Conservation (phyloP, 2,888 invertebrate species). For the Nudaria mundana region DNA sequence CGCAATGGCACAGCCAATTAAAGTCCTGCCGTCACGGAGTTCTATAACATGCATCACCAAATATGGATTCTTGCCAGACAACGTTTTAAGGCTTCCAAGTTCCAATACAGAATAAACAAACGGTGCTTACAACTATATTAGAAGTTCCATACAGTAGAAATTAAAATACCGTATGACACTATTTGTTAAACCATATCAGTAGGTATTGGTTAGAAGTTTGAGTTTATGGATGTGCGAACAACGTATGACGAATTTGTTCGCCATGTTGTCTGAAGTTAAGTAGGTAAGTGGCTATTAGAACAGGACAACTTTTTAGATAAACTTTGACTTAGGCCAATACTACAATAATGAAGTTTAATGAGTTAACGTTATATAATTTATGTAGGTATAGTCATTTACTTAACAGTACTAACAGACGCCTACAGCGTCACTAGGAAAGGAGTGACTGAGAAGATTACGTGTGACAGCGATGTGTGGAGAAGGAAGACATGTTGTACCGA, state of each 20-base stretch:
- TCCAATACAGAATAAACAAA: slow-evolving; percentile 55
- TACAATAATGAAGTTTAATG: too few species aligned
- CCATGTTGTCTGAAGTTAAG: too few species aligned
- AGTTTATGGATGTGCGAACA: slow-evolving; percentile 47
- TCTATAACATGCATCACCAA: slow-evolving; percentile 51
- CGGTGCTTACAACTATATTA: slow-evolving; percentile 51
- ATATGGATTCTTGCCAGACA: slow-evolving; percentile 47
- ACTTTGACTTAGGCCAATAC: too few species aligned
- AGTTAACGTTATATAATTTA: too few species aligned
- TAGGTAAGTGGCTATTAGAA: neutral
- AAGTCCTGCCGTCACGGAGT: too few species aligned
- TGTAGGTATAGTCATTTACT: too few species aligned
- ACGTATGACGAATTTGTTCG: slow-evolving; percentile 12
- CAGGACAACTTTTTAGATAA: neutral
- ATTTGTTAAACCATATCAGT: slow-evolving; percentile 8
- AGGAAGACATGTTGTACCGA: too few species aligned
- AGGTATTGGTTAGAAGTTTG: slow-evolving; percentile 16
- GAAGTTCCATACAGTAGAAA: slow-evolving; percentile 33
- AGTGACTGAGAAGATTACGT: too few species aligned
- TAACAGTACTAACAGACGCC: too few species aligned
- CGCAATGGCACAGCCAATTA: too few species aligned
- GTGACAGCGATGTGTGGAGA: too few species aligned
- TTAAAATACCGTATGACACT: slow-evolving; percentile 15
- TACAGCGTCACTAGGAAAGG: too few species aligned
- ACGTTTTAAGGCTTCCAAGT: slow-evolving; percentile 58